phyloP scores from a whole-genome alignment of 1,140 invertebrate genomes.

The Platyura marginata region DNA sequence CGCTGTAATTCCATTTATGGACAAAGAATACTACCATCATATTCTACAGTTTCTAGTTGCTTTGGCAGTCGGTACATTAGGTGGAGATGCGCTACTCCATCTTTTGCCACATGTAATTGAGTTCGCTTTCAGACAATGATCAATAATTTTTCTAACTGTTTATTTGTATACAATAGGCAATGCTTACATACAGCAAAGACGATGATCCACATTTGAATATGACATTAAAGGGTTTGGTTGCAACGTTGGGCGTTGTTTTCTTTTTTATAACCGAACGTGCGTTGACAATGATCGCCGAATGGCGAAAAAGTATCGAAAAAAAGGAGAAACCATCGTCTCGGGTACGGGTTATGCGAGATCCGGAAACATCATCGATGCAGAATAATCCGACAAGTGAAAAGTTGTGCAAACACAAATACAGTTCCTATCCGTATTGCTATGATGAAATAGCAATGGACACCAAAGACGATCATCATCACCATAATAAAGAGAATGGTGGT shows the following conservation, averaged over 20 bases:
- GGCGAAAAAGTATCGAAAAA: constrained; percentile 45
- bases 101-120: constrained; percentile 73
- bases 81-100: constrained; percentile 83
- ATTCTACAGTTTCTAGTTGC: constrained; percentile 82
- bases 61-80: constrained; percentile 75
- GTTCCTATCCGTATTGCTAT: constrained; percentile 67
- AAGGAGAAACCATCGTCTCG: constrained; percentile 37
- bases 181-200: constrained; percentile 24
- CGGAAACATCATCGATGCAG: constrained; percentile 29
- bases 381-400: constrained; percentile 37
- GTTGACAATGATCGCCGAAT: constrained; percentile 58
- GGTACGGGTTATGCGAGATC: constrained; percentile 43
- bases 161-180: constrained; percentile 31
- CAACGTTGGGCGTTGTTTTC: constrained; percentile 62
- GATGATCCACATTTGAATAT: constrained; percentile 36
- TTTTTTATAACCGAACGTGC: constrained; percentile 78
- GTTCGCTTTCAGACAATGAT: constrained; percentile 1
- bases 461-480: constrained; percentile 35
- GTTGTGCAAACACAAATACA: constrained; percentile 68
- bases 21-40: constrained; percentile 75
- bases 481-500: constrained; percentile 6
- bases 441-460: constrained; percentile 55
- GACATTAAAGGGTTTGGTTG: constrained; percentile 67
- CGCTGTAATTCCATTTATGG: constrained; percentile 75
- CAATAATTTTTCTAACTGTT: too few relatives aligned